These are phyloP conservation scores for Empidonax alnorum DNA, from an alignment of 2,113 vertebrate species.

Conservation along the genomic window DNA sequence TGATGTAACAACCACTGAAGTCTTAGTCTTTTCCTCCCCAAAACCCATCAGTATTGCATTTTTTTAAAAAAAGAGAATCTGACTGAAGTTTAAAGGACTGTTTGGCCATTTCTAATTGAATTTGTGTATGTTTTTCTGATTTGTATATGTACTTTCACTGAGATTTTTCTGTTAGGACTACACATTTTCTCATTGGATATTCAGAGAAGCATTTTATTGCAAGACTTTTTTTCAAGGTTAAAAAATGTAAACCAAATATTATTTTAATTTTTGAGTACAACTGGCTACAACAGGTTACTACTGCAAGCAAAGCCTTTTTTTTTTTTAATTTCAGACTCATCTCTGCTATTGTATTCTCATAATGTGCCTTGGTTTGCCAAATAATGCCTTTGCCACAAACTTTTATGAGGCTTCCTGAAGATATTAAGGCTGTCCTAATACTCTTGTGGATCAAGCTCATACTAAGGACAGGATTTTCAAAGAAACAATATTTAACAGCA, in stretches of 20 bases:
- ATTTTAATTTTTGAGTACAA: background rate
- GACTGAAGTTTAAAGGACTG: background rate
- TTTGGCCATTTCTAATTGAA: background rate
- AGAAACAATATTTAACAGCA: background rate
- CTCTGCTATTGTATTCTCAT: background rate
- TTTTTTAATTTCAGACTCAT: background rate
- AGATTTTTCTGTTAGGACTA: background rate
- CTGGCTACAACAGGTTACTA: background rate
- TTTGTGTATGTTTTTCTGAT: background rate
- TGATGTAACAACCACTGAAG: background rate
- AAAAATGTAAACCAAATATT: background rate
- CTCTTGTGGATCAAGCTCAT: background rate
- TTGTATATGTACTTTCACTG: background rate
- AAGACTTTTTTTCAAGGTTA: background rate
- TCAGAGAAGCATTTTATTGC: background rate
- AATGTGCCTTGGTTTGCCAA: background rate
- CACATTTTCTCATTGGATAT: background rate
- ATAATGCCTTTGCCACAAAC: background rate
- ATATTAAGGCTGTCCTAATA: background rate
- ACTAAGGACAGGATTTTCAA: background rate
- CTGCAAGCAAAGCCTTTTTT: background rate
- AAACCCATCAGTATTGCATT: background rate
- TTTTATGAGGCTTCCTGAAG: background rate
- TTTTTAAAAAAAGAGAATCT: background rate
- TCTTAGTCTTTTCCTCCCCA: accelerated